Evolutionary conservation across 2,797 vertebrate species (phyloP), one percentile per base, ranked within the genome.

Genomic region (Thaleichthys pacificus): DNA sequence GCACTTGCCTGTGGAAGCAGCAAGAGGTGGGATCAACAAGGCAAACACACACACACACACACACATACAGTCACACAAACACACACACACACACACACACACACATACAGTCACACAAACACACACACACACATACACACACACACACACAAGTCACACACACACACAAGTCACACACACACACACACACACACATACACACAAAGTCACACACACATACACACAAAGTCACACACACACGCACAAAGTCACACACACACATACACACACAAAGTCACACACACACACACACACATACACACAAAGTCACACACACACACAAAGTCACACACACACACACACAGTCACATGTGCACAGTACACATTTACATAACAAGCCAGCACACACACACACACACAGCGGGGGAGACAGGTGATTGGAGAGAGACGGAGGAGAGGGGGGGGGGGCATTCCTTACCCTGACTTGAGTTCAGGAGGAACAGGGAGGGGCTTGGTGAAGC

Each of bases 401-500:
- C 30, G 9, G n/a, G 30, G 32, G 30, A 26, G n/a, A 15, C 56
- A 42, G 30, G 5, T 17, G n/a, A 69, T 19, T 9, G 19, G 11
- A 9, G 3, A 9, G 56, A 42, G 14, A 5, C 35, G 4, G 57
- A 24, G 21, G 72, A 67, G 14, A 77, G 21, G 30, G 67, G 69
- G 42, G 68, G 42, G 5, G 74, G 61, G 28, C 30, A 49, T 8
- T 57, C 63, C 92, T 67, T 93, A 95, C 94, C 88, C 80, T 0
- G 91, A 65, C 82, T 91, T 93, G 68, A 94, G n/a, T 73, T 90
- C 90, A 61, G 93, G 94, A 74, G 95, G 95, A 67, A 93, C 85
- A 22, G 95, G 95, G 69, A 97, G 91, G 28, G 94, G 94, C 88
- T 98, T 98, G 68, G 79, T 93, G 77, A 98, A 99, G 56, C 92